Conservation (phyloP, 2,113 vertebrate species). For the Gasterosteus nipponicus region DNA sequence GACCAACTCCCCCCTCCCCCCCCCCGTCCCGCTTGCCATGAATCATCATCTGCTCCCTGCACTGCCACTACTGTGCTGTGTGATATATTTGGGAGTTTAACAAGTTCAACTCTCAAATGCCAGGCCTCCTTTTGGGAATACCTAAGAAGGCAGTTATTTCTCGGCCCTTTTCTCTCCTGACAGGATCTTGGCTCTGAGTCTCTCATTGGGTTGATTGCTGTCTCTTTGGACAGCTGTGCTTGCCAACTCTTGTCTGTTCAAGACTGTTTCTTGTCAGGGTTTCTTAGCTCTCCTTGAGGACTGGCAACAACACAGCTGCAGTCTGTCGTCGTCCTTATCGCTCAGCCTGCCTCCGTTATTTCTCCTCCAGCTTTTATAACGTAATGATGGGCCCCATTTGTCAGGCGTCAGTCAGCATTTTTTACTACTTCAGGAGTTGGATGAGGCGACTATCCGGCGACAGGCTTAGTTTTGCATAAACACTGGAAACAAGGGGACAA, state of each 20-base stretch:
- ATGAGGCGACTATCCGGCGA: not conserved
- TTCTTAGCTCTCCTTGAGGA: not conserved
- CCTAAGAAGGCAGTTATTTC: conserved; percentile 24
- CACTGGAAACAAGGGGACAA: too few relatives aligned
- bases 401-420: not conserved
- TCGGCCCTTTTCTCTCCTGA: not conserved
- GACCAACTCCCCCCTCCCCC: too few relatives aligned
- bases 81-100: not conserved
- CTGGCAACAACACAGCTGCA: not conserved
- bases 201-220: not conserved
- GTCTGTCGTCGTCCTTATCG: not conserved
- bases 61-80: not conserved
- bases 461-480: not conserved
- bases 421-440: not conserved
- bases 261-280: not conserved
- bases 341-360: not conserved
- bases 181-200: conserved; percentile 22
- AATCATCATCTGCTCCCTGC: not conserved
- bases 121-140: conserved; percentile 18
- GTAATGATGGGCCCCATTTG: not conserved
- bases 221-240: conserved; percentile 12
- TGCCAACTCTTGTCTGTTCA: conserved; percentile 33
- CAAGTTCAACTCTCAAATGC: conserved; percentile 9
- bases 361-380: not conserved
- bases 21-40: not conserved